These are phyloP conservation scores for Aelia acuminata DNA, from an alignment of 2,888 invertebrate species.

Conservation along the genomic window DNA sequence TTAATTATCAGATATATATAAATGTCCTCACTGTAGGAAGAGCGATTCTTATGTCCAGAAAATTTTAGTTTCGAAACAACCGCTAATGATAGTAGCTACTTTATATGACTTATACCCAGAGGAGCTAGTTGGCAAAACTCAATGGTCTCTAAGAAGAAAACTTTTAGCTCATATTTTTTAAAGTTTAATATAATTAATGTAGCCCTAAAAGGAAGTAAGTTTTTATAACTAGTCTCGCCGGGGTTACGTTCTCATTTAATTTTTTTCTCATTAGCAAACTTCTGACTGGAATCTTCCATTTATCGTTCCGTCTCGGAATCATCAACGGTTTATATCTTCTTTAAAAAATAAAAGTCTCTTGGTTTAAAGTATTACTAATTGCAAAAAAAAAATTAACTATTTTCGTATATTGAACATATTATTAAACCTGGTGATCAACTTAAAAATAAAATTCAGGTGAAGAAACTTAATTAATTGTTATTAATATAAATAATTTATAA, in stretches of 20 bases:
- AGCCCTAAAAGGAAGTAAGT: neutral
- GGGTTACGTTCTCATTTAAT: neutral
- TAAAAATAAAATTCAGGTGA: too few species aligned
- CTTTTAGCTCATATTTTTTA: constrained; percentile 26
- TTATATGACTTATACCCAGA: neutral
- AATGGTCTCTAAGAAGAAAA: neutral
- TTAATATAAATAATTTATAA: too few species aligned
- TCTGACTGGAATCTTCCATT: neutral
- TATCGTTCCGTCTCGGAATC: neutral
- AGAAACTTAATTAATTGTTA: too few species aligned
- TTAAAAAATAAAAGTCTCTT: neutral
- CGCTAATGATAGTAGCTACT: neutral
- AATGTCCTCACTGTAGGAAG: too few species aligned
- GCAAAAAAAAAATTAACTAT: neutral
- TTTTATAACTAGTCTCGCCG: neutral
- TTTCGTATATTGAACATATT: too few species aligned
- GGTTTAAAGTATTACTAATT: neutral
- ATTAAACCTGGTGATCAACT: too few species aligned
- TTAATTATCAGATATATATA: too few species aligned
- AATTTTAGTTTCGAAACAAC: neutral
- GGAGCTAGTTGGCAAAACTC: neutral
- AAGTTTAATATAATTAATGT: constrained; percentile 21
- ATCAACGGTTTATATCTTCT: neutral
- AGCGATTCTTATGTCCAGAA: neutral
- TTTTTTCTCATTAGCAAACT: constrained; percentile 6